Base-by-base conservation (phyloP, 2,113 vertebrate species). In the Bubo scandiacus region DNA sequence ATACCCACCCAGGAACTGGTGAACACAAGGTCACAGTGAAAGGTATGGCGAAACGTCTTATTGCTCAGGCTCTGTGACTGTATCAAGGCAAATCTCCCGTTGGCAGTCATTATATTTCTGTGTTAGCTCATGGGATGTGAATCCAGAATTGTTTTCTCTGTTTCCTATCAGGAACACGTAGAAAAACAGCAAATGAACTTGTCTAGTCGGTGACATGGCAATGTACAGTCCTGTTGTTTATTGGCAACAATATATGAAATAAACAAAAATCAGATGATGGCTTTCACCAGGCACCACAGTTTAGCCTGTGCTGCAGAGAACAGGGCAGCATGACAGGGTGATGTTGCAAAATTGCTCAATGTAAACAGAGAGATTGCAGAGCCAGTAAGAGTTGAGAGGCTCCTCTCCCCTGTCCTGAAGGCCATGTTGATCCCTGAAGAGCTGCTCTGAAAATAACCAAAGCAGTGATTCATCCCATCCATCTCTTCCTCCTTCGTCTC, bases 1-100 rank as follows among this genome's bases (percentile, higher is more conserved):
- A 99, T 95, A 99, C 99, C 58, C 99, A 99, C 83, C 99, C 99
- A 30, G 98, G 98, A 81, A 99, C 98, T 7, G 99, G 99, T 16
- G 99, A 99, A 88, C 99, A 99, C 95, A 99, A 99, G 96, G 99
- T 99, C 90, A 99, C 99, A 0, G 98, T 99, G 92, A 99, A 99
- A 99, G 99, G 99, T 99, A 95, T 55, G 97, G 36, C 20, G 14
- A 27, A 87, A 51, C 43, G 6, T 34, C 36, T 51, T 62, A 40
- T 29, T 51, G 68, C 80, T 84, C 34, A 6, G 59, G 49, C 66
- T 71, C 3, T 36, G 3, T 17, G 22, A 17, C 23, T 42, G 32
- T 15, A 10, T 34, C 0, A 0, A 36, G 87, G 52, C 52, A 29
- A 3, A 43, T 25, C 49, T 89, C 81, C 73, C 68, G 34, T 14